Evolutionary conservation across 2,888 invertebrate species (phyloP).

Genomic region (Trichogramma evanescens): DNA sequence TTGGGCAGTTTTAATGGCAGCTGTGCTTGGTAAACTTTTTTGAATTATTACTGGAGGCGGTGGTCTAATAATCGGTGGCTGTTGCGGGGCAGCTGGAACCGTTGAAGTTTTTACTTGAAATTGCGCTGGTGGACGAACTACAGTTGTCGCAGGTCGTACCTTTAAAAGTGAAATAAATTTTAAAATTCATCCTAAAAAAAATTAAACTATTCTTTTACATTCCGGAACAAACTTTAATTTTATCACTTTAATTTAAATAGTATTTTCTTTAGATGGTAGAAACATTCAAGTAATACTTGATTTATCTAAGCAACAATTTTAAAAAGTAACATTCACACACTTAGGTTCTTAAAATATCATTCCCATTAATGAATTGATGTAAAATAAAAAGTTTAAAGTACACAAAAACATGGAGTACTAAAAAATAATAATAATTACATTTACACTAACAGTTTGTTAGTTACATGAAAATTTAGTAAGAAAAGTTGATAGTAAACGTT

Average conservation of each 20-base stretch:
- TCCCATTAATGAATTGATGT: background rate
- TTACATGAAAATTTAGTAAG: no score
- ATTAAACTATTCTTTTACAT: background rate
- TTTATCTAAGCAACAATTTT: background rate
- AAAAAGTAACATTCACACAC: background rate
- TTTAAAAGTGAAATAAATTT: constrained; percentile 19
- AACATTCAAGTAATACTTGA: background rate
- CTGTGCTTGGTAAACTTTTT: no score
- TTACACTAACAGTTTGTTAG: background rate
- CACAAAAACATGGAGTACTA: background rate
- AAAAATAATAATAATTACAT: background rate
- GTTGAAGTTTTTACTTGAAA: constrained; percentile 39
- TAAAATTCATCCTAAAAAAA: background rate
- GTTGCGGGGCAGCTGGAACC: constrained; percentile 35
- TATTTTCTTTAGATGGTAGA: background rate
- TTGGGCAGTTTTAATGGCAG: no score
- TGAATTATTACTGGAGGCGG: no score
- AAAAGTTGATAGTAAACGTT: no score
- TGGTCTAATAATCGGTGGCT: constrained; percentile 28
- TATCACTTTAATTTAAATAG: background rate
- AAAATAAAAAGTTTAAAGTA: background rate
- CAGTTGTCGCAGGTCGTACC: constrained; percentile 42
- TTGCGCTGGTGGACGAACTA: constrained; percentile 38
- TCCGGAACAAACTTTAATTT: background rate
- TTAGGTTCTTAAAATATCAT: background rate